Evolutionary conservation across 2,797 vertebrate genomes (phyloP).

Genomic region (Diplodus puntazzo): DNA sequence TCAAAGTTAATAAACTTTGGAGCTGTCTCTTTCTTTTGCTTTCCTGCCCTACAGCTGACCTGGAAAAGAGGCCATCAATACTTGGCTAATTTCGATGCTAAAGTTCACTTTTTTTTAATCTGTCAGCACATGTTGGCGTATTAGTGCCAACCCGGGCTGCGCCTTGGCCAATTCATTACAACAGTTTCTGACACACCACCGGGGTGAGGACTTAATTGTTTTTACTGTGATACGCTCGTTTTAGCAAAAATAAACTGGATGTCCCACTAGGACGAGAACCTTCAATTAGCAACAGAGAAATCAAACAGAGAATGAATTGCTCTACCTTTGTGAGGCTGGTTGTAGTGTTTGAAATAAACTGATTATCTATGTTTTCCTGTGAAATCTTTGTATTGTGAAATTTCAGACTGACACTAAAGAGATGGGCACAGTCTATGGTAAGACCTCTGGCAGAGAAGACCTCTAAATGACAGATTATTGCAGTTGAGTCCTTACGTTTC

Average conservation of each 20-base stretch:
- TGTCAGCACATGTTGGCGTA: not conserved
- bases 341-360: conserved; percentile 13
- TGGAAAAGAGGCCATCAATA: not conserved
- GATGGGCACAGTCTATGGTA: conserved; percentile 5
- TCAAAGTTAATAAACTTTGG: not conserved
- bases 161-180: conserved; percentile 19
- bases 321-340: conserved; percentile 14
- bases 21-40: not conserved
- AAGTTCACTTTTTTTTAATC: not conserved
- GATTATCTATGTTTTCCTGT: conserved; percentile 25
- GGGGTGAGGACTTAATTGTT: conserved; percentile 18
- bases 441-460: not conserved
- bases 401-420: conserved; percentile 17
- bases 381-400: conserved; percentile 11
- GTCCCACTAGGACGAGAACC: conserved; percentile 51
- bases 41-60: not conserved
- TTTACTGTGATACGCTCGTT: conserved; percentile 38
- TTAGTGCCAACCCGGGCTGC: conserved; percentile 11
- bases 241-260: conserved; percentile 41
- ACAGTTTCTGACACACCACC: not conserved
- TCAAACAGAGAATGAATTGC: conserved; percentile 34
- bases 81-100: not conserved
- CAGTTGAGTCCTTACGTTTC: conserved; percentile 46
- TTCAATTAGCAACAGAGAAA: conserved; percentile 42
- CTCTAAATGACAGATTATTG: conserved; percentile 36